Base-by-base conservation (phyloP, 2,113 vertebrate species). In the Erythrocercus mccallii region DNA sequence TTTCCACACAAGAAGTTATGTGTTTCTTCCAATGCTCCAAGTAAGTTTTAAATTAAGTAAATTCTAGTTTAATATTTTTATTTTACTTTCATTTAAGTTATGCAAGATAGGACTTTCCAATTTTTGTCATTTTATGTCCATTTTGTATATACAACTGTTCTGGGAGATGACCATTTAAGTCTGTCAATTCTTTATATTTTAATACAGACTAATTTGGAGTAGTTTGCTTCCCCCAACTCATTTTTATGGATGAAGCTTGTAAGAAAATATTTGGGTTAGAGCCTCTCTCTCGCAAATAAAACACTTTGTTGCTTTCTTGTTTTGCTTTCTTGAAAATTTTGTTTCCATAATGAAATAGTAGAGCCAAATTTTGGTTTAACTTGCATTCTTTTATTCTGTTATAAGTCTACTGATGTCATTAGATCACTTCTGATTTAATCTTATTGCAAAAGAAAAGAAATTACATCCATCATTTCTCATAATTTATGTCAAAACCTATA, bases 401-500 rank as follows among this genome's bases (percentile, higher is more conserved):
- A 37, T 6, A 74, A 84, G 40, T 69, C 66, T 89, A 1, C 57
- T 79, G 83, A 89, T 89, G 56, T 70, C 33, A 93, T 97, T 95
- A 95, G 89, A 71, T 87, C 44, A 72, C 69, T 94, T 89, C 83
- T 91, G 93, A 91, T 95, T 84, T 91, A 89, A 96, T 97, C 81
- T 92, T 61, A 57, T 10, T 92, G 77, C 85, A 93, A 94, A 92
- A 84, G 44, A 62, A 87, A 94, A 95, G 92, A 72, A 90, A 90
- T 58, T 47, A 94, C 0, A 1, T 44, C 56, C 65, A 60, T 94
- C 37, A 96, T 94, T 89, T 58, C 88, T 94, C 83, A 73, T 97
- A 35, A 84, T 91, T 91, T 94, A 65, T 84, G 95, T 92, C 86
- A 8, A 91, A 95, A 42, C 35, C 45, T 69, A 3, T 96, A 68